Evolutionary conservation across 92 coral and sea anemone genomes (phyloP), one percentile per base, ranked within the genome.

Genomic region (Plumapathes pennacea): DNA sequence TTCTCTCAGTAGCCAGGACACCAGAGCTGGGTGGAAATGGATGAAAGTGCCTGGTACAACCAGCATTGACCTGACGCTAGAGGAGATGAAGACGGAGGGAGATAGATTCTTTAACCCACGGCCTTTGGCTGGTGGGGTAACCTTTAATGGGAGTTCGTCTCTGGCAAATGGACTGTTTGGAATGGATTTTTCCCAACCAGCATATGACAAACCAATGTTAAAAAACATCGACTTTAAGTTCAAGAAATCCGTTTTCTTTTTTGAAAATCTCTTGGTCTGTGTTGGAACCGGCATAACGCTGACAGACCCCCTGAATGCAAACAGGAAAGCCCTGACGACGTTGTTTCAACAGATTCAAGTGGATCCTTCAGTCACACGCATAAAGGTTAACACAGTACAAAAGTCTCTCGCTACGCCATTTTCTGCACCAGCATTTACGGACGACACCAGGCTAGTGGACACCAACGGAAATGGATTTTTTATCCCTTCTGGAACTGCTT

Each of bases 231-330:
- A 23, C 6, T 86, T 86, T 27, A 20, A 23, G 23, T 86, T 80
- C 32, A 86, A 52, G 57, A 86, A 86, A 33, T 74, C 95, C 14
- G 67, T 74, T 34, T 86, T 86, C 52, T 74, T 81, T 71, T 64
- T 68, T 65, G 62, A 81, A 29, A 54, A 71, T 31, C 37, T 75
- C 43, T 31, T 86, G 18, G 85, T 86, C 1, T 61, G 87, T 12
- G 48, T 86, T 34, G 95, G 95, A 15, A 86, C 81, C 50, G 59
- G 66, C 48, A 86, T 86, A 3, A 41, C 4, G 11, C 57, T 64
- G 26, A 28, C 15, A 34, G 54, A 48, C 25, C 55, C 46, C 13
- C n/a, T n/a, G n/a, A n/a, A n/a, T n/a, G 34, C 56, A 3, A 50
- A 37, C 2, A 4, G n/a, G 3, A 48, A 34, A 48, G 51, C 55